Evolutionary conservation across 2,797 vertebrate genomes (phyloP), one percentile per base, ranked within the genome.

Genomic region (Urocyon cinereoargenteus): DNA sequence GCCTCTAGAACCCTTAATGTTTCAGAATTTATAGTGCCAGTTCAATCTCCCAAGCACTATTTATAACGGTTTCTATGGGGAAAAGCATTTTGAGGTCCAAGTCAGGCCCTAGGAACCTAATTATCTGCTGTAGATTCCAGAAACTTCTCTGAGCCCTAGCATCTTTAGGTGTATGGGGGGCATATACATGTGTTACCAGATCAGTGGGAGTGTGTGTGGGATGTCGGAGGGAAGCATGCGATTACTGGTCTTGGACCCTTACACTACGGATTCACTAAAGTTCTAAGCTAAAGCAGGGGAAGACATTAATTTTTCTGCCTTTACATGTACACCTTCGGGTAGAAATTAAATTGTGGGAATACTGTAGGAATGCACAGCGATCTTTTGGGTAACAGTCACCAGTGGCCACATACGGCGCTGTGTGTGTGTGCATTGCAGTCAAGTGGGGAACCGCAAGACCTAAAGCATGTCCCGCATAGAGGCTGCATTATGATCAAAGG

Each of bases 81-180:
- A 86, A 86, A 93, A 75, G 70, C 21, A 93, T 70, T 75, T 91
- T 31, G 55, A 95, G 59, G 53, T 62, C 55, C 49, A 84, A 66
- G 59, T 28, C 70, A 96, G 92, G 81, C 12, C 55, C 18, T 0
- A 73, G 81, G 68, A 94, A 92, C 61, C 24, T 57, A 85, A 84
- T 34, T 57, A 83, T 26, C 45, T 90, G 53, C n/a, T 51, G 16
- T 5, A 85, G 70, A 70, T 24, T 28, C 34, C 45, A 79, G 68
- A 40, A 57, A 75, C 82, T 31, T 26, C 2, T 31, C 3, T 0
- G 34, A 49, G 28, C 82, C 62, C 55, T 85, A 84, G 57, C 4
- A 53, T 53, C 49, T 90, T 81, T 82, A 36, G 59, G 72, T 59
- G 40, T 13, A 57, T 0, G 4, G 45, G 16, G 21, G 59, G 21